Percentiles rank a stretch among this genome's conserved stretches.
These are phyloP conservation scores for Formica aserva DNA, from an alignment of 2,888 invertebrate species.

Conservation along the genomic window DNA sequence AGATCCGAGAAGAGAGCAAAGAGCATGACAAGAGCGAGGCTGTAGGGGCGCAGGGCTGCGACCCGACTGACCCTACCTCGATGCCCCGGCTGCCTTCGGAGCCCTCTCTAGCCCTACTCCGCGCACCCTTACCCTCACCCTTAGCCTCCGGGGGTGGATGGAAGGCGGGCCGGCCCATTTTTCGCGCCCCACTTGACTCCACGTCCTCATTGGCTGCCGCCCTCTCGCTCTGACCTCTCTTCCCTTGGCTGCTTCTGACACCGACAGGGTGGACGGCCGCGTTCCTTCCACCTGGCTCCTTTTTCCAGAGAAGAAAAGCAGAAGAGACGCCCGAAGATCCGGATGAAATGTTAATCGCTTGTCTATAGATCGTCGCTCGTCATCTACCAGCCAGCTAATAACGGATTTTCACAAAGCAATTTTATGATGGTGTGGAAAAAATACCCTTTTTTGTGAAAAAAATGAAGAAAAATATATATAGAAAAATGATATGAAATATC, in stretches of 20 bases:
- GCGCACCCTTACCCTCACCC: constrained; percentile 82
- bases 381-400: constrained; percentile 18
- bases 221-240: constrained; percentile 82
- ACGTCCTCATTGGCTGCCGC: constrained; percentile 83
- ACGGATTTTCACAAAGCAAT: neutral
- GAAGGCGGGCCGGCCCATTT: constrained; percentile 84
- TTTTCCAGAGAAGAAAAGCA: constrained; percentile 38
- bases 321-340: constrained; percentile 28
- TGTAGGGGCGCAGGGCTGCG: constrained; percentile 83
- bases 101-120: constrained; percentile 81
- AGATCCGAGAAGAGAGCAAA: constrained; percentile 68
- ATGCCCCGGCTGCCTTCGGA: constrained; percentile 81
- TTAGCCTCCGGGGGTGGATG: constrained; percentile 80
- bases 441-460: neutral
- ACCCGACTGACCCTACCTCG: constrained; percentile 84
- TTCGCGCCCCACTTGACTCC: constrained; percentile 85
- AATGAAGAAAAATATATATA: neutral
- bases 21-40: constrained; percentile 71
- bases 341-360: constrained; percentile 36
- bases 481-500: neutral
- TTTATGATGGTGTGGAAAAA: neutral
- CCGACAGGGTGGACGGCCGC: constrained; percentile 50
- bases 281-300: constrained; percentile 40
- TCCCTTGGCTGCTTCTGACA: constrained; percentile 74
- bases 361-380: neutral